phyloP scores from a whole-genome alignment of 2,888 invertebrate genomes.

The Ennomos quercinarius region DNA sequence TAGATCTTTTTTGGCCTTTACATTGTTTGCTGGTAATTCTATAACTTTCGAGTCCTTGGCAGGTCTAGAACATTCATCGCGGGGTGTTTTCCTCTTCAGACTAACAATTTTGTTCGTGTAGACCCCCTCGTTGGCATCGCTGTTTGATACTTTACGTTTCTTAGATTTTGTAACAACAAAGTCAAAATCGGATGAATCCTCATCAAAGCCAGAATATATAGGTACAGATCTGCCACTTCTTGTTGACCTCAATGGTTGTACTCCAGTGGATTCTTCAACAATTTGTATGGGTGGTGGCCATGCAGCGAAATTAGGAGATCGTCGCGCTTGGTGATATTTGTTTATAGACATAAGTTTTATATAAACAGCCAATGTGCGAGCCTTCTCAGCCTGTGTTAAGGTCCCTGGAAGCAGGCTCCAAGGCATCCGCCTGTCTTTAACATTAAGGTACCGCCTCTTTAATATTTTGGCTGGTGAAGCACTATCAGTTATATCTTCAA shows the following conservation, averaged over 20 bases:
- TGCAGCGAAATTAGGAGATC: conserved; percentile 63
- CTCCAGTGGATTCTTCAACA: conserved; percentile 69
- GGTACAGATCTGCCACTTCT: conserved; percentile 76
- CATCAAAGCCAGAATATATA: conserved; percentile 75
- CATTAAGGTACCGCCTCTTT: conserved; percentile 72
- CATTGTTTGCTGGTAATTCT: conserved; percentile 48
- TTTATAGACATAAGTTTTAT: conserved; percentile 78
- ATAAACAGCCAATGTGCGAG: conserved; percentile 72
- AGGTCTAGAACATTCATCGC: conserved; percentile 67
- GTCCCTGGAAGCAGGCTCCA: conserved; percentile 73
- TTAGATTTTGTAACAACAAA: conserved; percentile 71
- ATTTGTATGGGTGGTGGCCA: conserved; percentile 80
- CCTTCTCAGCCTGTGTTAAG: conserved; percentile 71
- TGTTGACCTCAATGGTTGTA: conserved; percentile 71
- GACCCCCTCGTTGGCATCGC: conserved; percentile 61
- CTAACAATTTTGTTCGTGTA: conserved; percentile 69
- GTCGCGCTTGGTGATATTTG: conserved; percentile 71
- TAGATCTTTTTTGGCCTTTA: conserved; percentile 56
- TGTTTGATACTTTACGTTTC: conserved; percentile 68
- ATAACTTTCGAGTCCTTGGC: conserved; percentile 63
- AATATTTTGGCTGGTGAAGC: conserved; percentile 56
- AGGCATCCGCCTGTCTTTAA: conserved; percentile 76
- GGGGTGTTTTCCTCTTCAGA: conserved; percentile 71
- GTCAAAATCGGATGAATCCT: conserved; percentile 76
- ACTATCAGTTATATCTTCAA: conserved; percentile 43